phyloP scores from a whole-genome alignment of 2,113 vertebrate species.

The Ovis canadensis region DNA sequence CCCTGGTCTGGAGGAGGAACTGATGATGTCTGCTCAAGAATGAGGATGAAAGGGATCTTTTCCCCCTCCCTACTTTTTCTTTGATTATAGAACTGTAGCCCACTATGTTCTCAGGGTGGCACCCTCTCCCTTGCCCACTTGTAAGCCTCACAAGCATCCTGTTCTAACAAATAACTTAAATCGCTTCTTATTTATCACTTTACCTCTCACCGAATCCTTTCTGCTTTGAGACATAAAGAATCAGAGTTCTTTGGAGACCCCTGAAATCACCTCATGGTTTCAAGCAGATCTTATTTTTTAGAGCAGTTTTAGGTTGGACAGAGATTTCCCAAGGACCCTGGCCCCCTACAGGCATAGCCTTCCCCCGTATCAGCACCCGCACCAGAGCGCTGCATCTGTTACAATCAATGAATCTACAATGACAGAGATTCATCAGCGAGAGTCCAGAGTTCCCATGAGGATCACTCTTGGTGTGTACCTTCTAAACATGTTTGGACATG shows the following conservation, averaged over 20 bases:
- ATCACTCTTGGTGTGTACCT: no score
- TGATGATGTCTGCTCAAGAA: background rate
- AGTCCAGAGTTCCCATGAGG: accelerated
- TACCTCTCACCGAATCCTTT: background rate
- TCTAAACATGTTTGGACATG: background rate
- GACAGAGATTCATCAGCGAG: accelerated
- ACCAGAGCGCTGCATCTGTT: background rate
- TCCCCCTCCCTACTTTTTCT: background rate
- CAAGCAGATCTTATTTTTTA: background rate
- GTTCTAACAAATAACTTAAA: background rate
- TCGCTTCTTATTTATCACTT: background rate
- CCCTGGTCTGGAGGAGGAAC: background rate
- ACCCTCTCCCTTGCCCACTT: background rate
- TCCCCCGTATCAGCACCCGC: accelerated
- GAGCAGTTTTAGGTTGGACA: background rate
- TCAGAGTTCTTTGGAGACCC: background rate
- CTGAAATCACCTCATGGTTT: background rate
- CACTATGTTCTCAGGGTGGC: background rate
- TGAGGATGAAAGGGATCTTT: background rate
- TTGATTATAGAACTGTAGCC: background rate
- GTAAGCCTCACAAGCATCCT: background rate
- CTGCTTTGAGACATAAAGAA: background rate
- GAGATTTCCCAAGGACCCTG: background rate
- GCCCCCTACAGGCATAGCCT: no score
- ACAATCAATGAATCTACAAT: accelerated